Percentiles rank a stretch among this genome's conserved stretches.
Conservation (phyloP, 2,888 invertebrate species). For the Orthosia gothica region DNA sequence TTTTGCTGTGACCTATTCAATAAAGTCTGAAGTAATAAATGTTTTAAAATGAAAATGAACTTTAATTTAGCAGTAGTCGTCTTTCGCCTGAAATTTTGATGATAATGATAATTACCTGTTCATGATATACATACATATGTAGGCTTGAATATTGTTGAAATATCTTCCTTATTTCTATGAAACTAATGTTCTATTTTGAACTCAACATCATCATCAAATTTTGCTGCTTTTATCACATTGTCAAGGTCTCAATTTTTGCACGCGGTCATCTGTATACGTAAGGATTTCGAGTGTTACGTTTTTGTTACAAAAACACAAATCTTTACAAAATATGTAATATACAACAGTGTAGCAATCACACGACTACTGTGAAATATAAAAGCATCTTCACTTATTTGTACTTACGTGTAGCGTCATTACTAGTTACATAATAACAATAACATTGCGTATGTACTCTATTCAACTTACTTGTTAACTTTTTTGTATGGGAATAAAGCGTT, state of each 20-base stretch:
- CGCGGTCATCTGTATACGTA: background rate
- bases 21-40: background rate
- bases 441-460: conserved; percentile 21
- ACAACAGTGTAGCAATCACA: background rate
- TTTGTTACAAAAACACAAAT: no score
- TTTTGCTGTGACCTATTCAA: background rate
- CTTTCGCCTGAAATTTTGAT: no score
- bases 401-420: conserved; percentile 12
- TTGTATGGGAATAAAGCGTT: conserved; percentile 5
- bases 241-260: background rate
- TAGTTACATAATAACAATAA: conserved; percentile 40
- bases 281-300: no score
- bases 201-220: no score
- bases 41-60: no score
- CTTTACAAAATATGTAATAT: no score
- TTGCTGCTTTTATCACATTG: background rate
- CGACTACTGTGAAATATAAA: conserved; percentile 6
- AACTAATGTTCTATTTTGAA: no score
- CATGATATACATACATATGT: no score
- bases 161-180: no score
- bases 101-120: no score
- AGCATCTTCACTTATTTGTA: conserved; percentile 17
- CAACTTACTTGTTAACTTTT: conserved; percentile 35
- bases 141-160: no score
- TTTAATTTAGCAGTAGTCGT: no score